phyloP scores from a whole-genome alignment of 2,113 vertebrate species.

The Peucedramus taeniatus region DNA sequence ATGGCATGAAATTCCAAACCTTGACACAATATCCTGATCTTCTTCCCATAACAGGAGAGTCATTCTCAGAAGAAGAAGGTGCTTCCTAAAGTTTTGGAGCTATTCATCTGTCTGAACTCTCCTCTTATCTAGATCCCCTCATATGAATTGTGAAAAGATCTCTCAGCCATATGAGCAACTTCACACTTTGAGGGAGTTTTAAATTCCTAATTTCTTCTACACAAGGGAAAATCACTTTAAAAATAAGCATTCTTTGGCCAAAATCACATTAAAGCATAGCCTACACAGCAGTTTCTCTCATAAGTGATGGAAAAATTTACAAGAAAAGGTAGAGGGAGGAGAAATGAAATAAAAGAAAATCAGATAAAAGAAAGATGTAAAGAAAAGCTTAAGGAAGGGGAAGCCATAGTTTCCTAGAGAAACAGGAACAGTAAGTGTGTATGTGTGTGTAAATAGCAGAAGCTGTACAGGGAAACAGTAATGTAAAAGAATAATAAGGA shows the following conservation, averaged over 20 bases:
- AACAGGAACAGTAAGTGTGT: not conserved
- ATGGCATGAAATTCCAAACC: not conserved
- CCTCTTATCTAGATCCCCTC: not conserved
- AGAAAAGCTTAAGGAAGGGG: not conserved
- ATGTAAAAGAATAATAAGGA: not conserved
- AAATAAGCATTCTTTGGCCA: not conserved
- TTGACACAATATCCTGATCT: not conserved
- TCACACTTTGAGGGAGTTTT: not conserved
- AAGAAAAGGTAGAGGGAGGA: not conserved
- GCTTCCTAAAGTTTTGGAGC: not conserved
- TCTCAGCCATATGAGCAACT: not conserved
- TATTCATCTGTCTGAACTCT: not conserved
- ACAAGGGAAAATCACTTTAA: not conserved
- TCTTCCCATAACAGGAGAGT: not conserved
- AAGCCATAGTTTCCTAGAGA: not conserved
- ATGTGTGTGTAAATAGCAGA: not conserved
- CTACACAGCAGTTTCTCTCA: not conserved
- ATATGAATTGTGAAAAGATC: not conserved
- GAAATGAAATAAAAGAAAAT: not conserved
- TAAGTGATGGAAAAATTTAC: not conserved
- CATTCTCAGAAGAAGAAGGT: not conserved
- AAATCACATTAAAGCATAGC: not conserved
- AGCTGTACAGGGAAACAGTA: not conserved
- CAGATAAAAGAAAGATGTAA: not conserved
- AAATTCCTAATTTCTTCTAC: not conserved